Base-by-base conservation (phyloP, 1,140 invertebrate species). In the Olivierus martensii region DNA sequence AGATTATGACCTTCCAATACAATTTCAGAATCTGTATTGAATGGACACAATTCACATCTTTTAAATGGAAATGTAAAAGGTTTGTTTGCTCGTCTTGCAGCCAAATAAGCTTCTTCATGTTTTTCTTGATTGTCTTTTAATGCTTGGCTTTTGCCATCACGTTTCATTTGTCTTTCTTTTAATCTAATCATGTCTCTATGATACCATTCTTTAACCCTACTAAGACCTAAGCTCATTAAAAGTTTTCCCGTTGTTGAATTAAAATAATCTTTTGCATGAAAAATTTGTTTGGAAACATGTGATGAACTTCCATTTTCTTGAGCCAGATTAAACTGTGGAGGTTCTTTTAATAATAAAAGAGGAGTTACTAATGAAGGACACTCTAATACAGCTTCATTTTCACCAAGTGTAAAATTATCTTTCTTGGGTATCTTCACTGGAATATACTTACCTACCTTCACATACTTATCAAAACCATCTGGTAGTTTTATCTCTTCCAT, bases 151-250 rank as follows among this genome's bases (percentile, higher is more conserved):
- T 76, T 57, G 38, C 66, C 68, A 49, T 68, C 66, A 57, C 63
- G 66, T 22, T 70, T 63, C 14, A 69, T 62, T 67, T 90, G 89
- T 42, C 83, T 76, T 61, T 86, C 89, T 64, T 93, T 86, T 60
- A 87, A 81, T 53, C 84, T 79, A 44, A 94, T 71, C 46, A 94
- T 72, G 75, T 96, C 91, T 35, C 79, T 80, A 72, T 95, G 90
- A 7, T 94, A 90, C 67, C 80, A 87, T 67, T 95, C 89, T 67
- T 92, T 87, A 2, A 92, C 89, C 52, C 94, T 74, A 67, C 85
- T 88, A 46, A 87, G 75, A 9, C 92, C 91, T 57, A 95, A 86
- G 62, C 90, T 86, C 68, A 86, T 85, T 59, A 95, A 87, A 66
- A 95, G 89, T 66, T 89, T 89, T 3, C 90, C 89, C 41, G 90